Evolutionary conservation across 1,140 invertebrate genomes (phyloP), one percentile per base, ranked within the genome.

Genomic region (Batillaria attramentaria): DNA sequence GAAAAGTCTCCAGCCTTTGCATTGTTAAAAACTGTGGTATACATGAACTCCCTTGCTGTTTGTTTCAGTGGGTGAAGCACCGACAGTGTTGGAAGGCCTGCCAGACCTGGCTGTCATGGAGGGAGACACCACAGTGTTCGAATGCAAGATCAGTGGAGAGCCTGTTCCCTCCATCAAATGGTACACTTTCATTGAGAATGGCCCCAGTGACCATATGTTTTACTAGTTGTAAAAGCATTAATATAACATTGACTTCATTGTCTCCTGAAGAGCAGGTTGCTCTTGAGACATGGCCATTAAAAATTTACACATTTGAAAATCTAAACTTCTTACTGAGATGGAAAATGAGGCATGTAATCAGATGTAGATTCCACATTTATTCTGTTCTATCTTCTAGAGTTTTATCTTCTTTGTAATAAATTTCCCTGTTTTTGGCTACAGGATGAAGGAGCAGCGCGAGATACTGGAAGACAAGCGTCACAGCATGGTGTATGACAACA

Each of bases 131-230:
- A 83, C 83, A 16, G 81, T 85, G 20, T 72, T 89, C 75, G 83
- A 85, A 60, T 88, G 87, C 81, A 84, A 86, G 72, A 87, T 89
- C 50, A 82, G 83, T 70, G 88, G 87, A 31, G 82, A 87, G 43
- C 88, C 88, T 46, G 73, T 72, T 46, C 87, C 88, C 37, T 77
- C 81, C 20, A 85, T 88, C 77, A 86, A 81, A 76, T 89, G 88
- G 88, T 89, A 80, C n/a, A n/a, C n/a, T n/a, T n/a, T n/a, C n/a
- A n/a, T n/a, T n/a, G n/a, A n/a, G n/a, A n/a, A n/a, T n/a, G n/a
- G n/a, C n/a, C n/a, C n/a, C n/a, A n/a, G n/a, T n/a, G n/a, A n/a
- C n/a, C n/a, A n/a, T n/a, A n/a, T n/a, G n/a, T n/a, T n/a, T n/a
- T n/a, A n/a, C n/a, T n/a, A n/a, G n/a, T n/a, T n/a, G n/a, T n/a